phyloP scores from a whole-genome alignment of 2,797 vertebrate genomes.

The Pseudochirops cupreus region DNA sequence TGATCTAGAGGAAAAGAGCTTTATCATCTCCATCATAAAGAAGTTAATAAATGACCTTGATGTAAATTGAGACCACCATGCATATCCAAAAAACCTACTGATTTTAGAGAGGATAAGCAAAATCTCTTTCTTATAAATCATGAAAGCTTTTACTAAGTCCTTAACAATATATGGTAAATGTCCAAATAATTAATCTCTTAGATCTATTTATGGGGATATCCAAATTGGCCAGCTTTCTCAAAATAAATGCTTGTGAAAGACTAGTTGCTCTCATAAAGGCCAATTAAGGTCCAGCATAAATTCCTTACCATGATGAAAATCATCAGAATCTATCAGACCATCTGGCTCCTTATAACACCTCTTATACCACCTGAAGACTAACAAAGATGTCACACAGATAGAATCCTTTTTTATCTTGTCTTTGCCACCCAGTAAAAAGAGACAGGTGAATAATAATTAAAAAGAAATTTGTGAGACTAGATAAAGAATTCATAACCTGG shows the following conservation, averaged over 20 bases:
- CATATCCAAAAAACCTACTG: constrained; percentile 19
- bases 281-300: constrained; percentile 31
- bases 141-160: constrained; percentile 66
- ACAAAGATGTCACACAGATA: not conserved
- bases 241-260: not conserved
- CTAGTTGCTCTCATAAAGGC: constrained; percentile 5
- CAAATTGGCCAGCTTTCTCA: constrained; percentile 62
- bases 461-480: not conserved
- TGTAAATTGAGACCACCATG: constrained; percentile 28
- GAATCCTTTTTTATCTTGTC: not conserved
- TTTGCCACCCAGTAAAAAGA: not conserved
- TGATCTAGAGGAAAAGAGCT: constrained; percentile 59
- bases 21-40: constrained; percentile 52
- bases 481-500: not conserved
- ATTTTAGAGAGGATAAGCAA: constrained; percentile 68
- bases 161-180: constrained; percentile 66
- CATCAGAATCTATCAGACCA: not conserved
- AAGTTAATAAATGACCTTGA: constrained; percentile 57
- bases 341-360: not conserved
- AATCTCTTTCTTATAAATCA: constrained; percentile 56
- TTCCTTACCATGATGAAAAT: constrained; percentile 24
- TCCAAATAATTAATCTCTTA: constrained; percentile 66
- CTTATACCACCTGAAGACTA: not conserved
- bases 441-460: not conserved
- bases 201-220: constrained; percentile 37